Evolutionary conservation across 2,797 vertebrate genomes (phyloP).

Genomic region (Morus bassanus): DNA sequence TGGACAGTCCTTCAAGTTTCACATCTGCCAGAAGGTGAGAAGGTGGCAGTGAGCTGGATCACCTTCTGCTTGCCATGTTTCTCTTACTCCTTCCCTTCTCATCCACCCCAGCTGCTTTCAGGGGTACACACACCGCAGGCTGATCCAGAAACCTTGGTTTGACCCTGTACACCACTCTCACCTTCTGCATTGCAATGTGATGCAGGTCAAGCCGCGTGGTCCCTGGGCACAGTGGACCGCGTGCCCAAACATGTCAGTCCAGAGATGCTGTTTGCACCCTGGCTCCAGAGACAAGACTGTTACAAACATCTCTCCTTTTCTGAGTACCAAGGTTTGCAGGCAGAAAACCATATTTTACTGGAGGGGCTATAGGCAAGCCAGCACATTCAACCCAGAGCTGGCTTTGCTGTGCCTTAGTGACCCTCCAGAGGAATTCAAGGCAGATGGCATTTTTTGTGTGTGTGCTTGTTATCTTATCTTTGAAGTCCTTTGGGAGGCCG

Average conservation of each 20-base stretch:
- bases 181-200: rapidly evolving
- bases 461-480: conserved; percentile 41
- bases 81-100: background rate
- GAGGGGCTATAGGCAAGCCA: background rate
- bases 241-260: rapidly evolving
- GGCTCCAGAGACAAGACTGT: background rate
- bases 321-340: background rate
- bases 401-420: conserved; percentile 7
- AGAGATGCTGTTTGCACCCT: background rate
- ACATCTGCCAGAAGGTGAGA: background rate
- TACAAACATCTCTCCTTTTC: background rate
- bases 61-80: background rate
- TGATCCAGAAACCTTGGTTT: background rate
- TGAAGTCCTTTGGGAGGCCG: background rate
- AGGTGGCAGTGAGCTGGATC: background rate
- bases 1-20: background rate
- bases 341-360: background rate
- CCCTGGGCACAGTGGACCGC: background rate
- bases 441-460: background rate
- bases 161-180: rapidly evolving
- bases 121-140: background rate
- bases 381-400: background rate
- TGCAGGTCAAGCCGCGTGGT: background rate
- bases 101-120: background rate
- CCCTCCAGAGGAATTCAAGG: conserved; percentile 29